Evolutionary conservation across 1,140 invertebrate genomes (phyloP).

Genomic region (Calycopis cecrops): DNA sequence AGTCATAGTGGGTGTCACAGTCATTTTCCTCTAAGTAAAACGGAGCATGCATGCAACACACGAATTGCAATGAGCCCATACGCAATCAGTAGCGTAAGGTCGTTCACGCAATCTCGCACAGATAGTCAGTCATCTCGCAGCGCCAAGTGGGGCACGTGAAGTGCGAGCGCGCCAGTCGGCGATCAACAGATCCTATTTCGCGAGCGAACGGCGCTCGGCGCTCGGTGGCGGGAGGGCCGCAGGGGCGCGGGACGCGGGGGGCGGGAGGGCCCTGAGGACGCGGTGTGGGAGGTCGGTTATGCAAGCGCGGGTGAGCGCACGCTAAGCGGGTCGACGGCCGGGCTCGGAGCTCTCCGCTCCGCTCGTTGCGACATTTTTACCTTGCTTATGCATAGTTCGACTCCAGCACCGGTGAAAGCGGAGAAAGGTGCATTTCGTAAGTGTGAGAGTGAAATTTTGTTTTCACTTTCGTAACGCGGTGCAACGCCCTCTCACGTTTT

Average conservation of each 20-base stretch:
- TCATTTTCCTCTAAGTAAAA: too few relatives aligned
- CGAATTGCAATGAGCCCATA: constrained; percentile 33
- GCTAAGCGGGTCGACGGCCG: constrained; percentile 69
- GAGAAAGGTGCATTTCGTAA: constrained; percentile 73
- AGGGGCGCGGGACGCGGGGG: constrained; percentile 33
- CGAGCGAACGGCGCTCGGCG: constrained; percentile 16
- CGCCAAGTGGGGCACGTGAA: constrained; percentile 51
- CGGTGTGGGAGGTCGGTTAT: constrained; percentile 67
- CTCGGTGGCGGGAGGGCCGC: constrained; percentile 24
- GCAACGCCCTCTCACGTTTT: constrained; percentile 37
- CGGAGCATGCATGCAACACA: too few relatives aligned
- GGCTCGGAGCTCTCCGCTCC: constrained; percentile 41
- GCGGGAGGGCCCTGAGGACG: constrained; percentile 32
- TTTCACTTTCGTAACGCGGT: constrained; percentile 70
- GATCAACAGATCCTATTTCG: constrained; percentile 55
- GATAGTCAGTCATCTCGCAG: constrained; percentile 34
- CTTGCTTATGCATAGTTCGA: constrained; percentile 30
- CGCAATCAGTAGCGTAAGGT: constrained; percentile 57
- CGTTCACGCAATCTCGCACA: constrained; percentile 39
- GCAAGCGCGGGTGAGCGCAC: constrained; percentile 72
- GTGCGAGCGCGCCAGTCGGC: constrained; percentile 35
- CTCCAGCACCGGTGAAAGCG: constrained; percentile 61
- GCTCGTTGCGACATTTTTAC: constrained; percentile 52
- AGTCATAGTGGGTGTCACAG: too few relatives aligned
- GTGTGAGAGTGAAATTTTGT: constrained; percentile 71